Evolutionary conservation across 2,888 invertebrate species (phyloP).

Genomic region (Tromatobia lineatoria): DNA sequence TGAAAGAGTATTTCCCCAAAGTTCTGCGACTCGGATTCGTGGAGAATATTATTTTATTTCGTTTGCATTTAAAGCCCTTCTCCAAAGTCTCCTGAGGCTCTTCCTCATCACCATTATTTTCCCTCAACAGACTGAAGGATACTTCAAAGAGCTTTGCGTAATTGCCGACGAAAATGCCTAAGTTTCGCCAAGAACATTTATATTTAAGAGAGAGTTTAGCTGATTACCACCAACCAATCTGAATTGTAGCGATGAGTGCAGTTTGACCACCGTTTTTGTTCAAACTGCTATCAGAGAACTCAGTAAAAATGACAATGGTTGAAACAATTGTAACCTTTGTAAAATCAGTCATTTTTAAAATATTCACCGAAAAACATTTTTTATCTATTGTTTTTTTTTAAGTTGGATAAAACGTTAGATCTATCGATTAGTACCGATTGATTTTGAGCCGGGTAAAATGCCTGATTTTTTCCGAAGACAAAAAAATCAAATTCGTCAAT

Average conservation of each 20-base stretch:
- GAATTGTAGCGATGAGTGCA: constrained; percentile 31
- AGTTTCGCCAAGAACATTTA: constrained; percentile 5
- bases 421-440: too few relatives aligned
- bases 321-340: too few relatives aligned
- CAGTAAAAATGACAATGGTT: neutral
- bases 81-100: constrained; percentile 5
- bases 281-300: neutral
- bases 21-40: constrained; percentile 24
- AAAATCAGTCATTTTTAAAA: too few relatives aligned
- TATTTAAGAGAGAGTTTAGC: constrained; percentile 29
- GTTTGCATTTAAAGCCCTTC: constrained; percentile 25
- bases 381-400: too few relatives aligned
- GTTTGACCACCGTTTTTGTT: constrained; percentile 12
- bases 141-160: constrained; percentile 21
- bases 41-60: constrained; percentile 56
- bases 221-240: neutral
- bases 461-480: too few relatives aligned
- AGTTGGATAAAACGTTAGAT: too few relatives aligned
- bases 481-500: too few relatives aligned
- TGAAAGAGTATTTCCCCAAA: constrained; percentile 25
- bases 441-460: too few relatives aligned
- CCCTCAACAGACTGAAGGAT: neutral
- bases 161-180: constrained; percentile 35
- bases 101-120: constrained; percentile 3
- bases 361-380: too few relatives aligned